A percentile compares a stretch with the other conserved stretches of the same genome.
phyloP scores from a whole-genome alignment of 2,113 vertebrate genomes.

The Neomonachus schauinslandi region DNA sequence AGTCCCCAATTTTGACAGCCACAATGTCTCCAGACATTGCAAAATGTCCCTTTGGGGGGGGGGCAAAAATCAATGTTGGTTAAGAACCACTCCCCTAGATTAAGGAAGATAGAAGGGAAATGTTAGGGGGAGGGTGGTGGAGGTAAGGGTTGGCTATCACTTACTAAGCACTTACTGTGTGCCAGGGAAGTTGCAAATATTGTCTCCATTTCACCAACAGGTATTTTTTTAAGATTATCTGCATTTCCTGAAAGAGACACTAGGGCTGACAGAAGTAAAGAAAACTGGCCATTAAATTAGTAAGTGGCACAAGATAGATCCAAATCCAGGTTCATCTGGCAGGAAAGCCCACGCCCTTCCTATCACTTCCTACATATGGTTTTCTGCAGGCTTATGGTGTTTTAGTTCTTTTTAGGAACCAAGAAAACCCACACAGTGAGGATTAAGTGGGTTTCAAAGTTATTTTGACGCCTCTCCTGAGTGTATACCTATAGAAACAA shows the following conservation, averaged over 20 bases:
- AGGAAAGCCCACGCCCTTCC: not conserved
- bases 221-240: not conserved
- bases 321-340: not conserved
- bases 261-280: not conserved
- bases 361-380: not conserved
- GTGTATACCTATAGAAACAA: not conserved
- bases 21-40: not conserved
- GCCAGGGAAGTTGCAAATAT: not conserved
- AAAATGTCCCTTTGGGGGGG: not conserved
- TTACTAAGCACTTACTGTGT: not conserved
- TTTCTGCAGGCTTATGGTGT: not conserved
- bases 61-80: not conserved
- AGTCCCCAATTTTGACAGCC: not conserved
- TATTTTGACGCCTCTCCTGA: slow-evolving; percentile 5
- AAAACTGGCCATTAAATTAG: not conserved
- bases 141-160: not conserved
- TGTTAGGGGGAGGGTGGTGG: fast-evolving
- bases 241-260: not conserved
- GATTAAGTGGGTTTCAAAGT: not conserved
- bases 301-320: not conserved
- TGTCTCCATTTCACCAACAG: not conserved
- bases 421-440: not conserved
- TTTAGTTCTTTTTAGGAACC: slow-evolving; percentile 26
- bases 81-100: not conserved
- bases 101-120: not conserved